phyloP scores from a whole-genome alignment of 2,888 invertebrate genomes.

The Lasiommata megera region DNA sequence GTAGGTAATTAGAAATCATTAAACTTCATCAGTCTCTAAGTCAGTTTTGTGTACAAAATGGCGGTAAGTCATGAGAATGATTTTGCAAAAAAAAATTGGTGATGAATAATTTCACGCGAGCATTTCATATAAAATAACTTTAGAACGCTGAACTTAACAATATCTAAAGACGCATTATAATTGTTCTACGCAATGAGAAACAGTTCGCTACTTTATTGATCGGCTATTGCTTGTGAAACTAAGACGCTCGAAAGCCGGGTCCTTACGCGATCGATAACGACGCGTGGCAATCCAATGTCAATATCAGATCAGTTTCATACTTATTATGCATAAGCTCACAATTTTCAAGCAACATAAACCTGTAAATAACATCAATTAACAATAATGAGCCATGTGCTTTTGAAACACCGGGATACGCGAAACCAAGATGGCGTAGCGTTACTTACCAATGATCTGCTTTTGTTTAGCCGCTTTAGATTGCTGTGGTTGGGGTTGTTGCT shows the following conservation, averaged over 20 bases:
- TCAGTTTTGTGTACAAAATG: constrained; percentile 5
- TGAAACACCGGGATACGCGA: constrained; percentile 59
- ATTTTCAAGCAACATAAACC: constrained; percentile 4
- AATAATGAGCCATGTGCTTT: constrained; percentile 64
- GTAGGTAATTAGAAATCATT: background rate
- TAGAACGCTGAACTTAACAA: background rate
- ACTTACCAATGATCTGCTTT: constrained; percentile 94
- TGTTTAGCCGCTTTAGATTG: constrained; percentile 85
- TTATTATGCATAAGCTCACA: background rate
- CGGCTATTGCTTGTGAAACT: constrained; percentile 40
- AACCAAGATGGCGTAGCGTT: constrained; percentile 76
- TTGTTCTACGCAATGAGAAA: background rate
- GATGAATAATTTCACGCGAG: background rate
- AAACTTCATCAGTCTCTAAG: background rate
- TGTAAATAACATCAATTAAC: constrained; percentile 10
- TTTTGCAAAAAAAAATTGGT: background rate
- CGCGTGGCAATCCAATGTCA: constrained; percentile 10
- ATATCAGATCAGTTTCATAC: background rate
- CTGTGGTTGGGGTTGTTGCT: constrained; percentile 84
- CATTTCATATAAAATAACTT: background rate
- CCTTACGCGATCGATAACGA: constrained; percentile 59
- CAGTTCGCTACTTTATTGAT: constrained; percentile 48
- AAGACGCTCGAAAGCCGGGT: constrained; percentile 42
- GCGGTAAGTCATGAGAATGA: constrained; percentile 9
- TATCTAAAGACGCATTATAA: background rate